These are phyloP conservation scores for Forbesichthys agassizii DNA, from an alignment of 2,113 vertebrate species.

Conservation along the genomic window DNA sequence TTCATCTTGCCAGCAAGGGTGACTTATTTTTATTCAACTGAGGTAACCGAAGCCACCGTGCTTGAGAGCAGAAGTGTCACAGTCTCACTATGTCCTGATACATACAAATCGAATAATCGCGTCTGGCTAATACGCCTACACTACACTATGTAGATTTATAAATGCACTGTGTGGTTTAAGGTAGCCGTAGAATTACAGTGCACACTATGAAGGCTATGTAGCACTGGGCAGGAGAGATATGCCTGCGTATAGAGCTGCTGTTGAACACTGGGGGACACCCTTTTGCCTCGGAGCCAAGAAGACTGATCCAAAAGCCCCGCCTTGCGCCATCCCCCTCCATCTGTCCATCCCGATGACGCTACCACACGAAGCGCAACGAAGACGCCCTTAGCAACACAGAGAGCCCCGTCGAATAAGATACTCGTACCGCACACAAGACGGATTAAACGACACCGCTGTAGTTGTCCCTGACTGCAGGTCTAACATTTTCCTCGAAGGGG, in stretches of 20 bases:
- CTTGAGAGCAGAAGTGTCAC: neutral
- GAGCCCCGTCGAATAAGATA: constrained; percentile 56
- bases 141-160: neutral
- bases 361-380: constrained; percentile 39
- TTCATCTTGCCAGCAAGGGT: constrained; percentile 50
- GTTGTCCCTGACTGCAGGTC: constrained; percentile 29
- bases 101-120: neutral
- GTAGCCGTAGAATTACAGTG: too few relatives aligned
- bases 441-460: constrained; percentile 48
- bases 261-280: constrained; percentile 42
- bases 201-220: neutral
- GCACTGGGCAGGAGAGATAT: too few relatives aligned
- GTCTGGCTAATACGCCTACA: neutral
- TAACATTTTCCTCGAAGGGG: constrained; percentile 13
- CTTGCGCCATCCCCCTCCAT: constrained; percentile 38
- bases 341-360: constrained; percentile 50
- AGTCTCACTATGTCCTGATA: neutral
- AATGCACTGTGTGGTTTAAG: neutral
- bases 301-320: constrained; percentile 40
- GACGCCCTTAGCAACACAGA: constrained; percentile 78
- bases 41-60: constrained; percentile 24
- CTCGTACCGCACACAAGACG: constrained; percentile 26
- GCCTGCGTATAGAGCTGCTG: neutral
- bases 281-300: constrained; percentile 3
- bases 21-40: constrained; percentile 28